Base-by-base conservation (phyloP, 2,888 invertebrate species). In the Limnephilus marmoratus region DNA sequence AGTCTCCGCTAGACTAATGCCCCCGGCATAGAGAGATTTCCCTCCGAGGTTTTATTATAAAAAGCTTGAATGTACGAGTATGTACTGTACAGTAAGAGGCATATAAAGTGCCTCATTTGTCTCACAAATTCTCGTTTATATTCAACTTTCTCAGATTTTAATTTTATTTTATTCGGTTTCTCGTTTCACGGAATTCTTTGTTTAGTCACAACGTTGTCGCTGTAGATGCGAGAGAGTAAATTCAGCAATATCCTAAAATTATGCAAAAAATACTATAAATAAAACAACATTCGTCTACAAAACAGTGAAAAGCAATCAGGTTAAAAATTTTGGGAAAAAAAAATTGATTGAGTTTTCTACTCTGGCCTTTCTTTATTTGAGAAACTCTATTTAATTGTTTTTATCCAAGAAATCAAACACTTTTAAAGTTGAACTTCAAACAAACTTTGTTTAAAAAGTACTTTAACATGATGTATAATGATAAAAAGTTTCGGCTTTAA, bases 81-180 rank as follows among this genome's bases (percentile, higher is more conserved):
- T 18, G 49, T 49, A 37, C 34, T 83, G 83, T 37, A 45, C 24
- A 45, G 49, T 86, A 45, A 45, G 86, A 45, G 86, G 86, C 86
- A 45, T 86, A 86, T 86, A 86, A 86, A 86, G 86, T 86, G 86
- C 86, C 86, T 86, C 86, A 86, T 86, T 86, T 86, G 86, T 86
- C 86, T 86, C 37, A 37, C 13, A 86, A 86, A 86, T 45, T 41
- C 86, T 29, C 45, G n/a, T 29, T 86, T 86, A 86, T 86, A 45
- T 86, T 86, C 45, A 41, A 86, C 41, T 45, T 37, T 68, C 29
- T n/a, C 45, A 45, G 41, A 45, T 86, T n/a, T 86, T 45, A 41
- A 45, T 86, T 86, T 41, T 29, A 86, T 86, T 86, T 86, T 86
- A 49, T 45, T 45, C 86, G 45, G 41, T 49, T 45, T 45, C 24